phyloP scores from a whole-genome alignment of 2,113 vertebrate species.

The Sarotherodon lohbergeri region DNA sequence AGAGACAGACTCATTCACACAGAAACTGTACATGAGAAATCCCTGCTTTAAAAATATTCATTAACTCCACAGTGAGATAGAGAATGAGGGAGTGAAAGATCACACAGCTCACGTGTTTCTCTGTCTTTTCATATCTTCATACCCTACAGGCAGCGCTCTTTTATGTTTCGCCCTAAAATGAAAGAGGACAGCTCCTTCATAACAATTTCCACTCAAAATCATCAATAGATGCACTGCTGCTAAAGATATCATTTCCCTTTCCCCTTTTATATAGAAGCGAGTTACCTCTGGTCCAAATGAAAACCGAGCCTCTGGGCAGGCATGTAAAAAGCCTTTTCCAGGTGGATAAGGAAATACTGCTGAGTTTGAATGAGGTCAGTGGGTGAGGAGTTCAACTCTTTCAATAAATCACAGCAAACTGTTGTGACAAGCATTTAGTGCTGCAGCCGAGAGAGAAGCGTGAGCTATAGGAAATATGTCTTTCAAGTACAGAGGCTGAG shows the following conservation, averaged over 20 bases:
- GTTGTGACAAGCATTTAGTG: constrained; percentile 56
- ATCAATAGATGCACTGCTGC: constrained; percentile 39
- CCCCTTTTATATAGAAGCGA: constrained; percentile 49
- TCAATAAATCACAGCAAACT: constrained; percentile 64
- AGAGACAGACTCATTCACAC: constrained; percentile 30
- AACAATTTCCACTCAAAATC: constrained; percentile 40
- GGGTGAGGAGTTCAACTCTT: constrained; percentile 68
- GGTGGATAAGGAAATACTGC: constrained; percentile 61
- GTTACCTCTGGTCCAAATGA: constrained; percentile 54
- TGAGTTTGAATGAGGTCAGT: constrained; percentile 63
- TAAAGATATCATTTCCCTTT: constrained; percentile 45
- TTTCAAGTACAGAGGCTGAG: constrained; percentile 27
- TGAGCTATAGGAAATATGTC: constrained; percentile 48
- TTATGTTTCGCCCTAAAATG: constrained; percentile 38
- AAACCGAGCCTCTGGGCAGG: constrained; percentile 51
- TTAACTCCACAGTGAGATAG: not conserved
- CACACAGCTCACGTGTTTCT: constrained; percentile 38
- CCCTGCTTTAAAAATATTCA: constrained; percentile 6
- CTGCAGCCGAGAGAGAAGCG: constrained; percentile 31
- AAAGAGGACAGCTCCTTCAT: constrained; percentile 50
- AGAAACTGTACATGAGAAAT: not conserved
- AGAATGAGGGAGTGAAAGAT: constrained; percentile 17
- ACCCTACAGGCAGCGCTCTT: constrained; percentile 1
- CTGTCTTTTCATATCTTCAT: constrained; percentile 42
- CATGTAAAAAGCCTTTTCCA: constrained; percentile 60